Percentiles rank a stretch among this genome's conserved stretches.
Conservation (phyloP, 2,888 invertebrate species). For the Mellilla xanthometata region DNA sequence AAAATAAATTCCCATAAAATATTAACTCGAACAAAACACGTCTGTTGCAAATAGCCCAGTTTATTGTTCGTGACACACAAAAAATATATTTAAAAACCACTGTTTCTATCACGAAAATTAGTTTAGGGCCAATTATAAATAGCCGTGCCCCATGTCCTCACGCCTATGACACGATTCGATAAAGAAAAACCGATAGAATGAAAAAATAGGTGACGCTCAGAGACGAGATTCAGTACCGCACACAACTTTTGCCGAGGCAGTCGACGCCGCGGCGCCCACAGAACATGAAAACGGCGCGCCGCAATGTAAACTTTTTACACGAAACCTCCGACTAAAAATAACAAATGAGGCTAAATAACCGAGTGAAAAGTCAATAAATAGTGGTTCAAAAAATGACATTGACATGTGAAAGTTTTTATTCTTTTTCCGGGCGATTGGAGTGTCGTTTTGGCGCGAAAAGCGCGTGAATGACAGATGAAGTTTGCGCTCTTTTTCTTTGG, state of each 20-base stretch:
- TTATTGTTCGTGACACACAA: slow-evolving; percentile 1
- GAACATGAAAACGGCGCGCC: slow-evolving; percentile 14
- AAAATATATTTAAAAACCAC: slow-evolving; percentile 17
- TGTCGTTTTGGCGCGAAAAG: slow-evolving; percentile 66
- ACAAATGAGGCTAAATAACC: no score
- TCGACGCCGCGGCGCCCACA: slow-evolving; percentile 67
- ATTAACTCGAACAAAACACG: no score
- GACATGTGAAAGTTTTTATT: slow-evolving; percentile 50
- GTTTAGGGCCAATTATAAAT: slow-evolving; percentile 62
- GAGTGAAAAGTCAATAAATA: slow-evolving; percentile 23
- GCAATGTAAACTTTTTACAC: no score
- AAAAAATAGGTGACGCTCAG: slow-evolving; percentile 62
- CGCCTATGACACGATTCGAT: slow-evolving; percentile 62
- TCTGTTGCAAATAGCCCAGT: no score
- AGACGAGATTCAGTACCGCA: slow-evolving; percentile 62
- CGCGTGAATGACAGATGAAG: slow-evolving; percentile 65
- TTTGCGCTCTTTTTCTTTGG: slow-evolving; percentile 71
- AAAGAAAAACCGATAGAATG: slow-evolving; percentile 62
- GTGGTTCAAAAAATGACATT: slow-evolving; percentile 49
- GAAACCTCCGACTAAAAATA: no score
- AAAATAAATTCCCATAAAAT: no score
- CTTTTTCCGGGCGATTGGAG: slow-evolving; percentile 46
- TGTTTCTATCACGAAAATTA: slow-evolving; percentile 28
- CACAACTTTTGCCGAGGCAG: slow-evolving; percentile 70
- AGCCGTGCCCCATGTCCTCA: slow-evolving; percentile 60